Evolutionary conservation across 2,888 invertebrate species (phyloP).

Genomic region (Linyphia triangularis): DNA sequence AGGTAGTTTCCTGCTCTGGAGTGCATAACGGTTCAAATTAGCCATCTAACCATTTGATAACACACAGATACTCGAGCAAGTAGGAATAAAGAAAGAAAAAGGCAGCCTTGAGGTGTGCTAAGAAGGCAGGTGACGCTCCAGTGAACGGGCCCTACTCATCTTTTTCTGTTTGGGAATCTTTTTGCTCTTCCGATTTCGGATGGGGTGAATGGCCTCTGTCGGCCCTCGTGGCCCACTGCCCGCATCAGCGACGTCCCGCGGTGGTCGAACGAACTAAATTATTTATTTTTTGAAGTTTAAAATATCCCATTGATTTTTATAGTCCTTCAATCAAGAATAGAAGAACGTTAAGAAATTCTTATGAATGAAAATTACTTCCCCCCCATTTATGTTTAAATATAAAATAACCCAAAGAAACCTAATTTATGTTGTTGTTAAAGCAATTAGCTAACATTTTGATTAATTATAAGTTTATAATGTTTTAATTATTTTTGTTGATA

Average conservation of each 20-base stretch:
- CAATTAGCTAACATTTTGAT: too few relatives aligned
- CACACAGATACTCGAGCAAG: neutral
- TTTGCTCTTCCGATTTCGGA: constrained; percentile 46
- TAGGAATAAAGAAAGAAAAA: neutral
- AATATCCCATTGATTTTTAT: too few relatives aligned
- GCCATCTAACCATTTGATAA: neutral
- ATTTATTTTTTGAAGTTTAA: neutral
- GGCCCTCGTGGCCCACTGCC: constrained; percentile 74
- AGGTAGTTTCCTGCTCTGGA: too few relatives aligned
- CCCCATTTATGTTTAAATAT: too few relatives aligned
- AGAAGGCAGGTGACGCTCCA: constrained; percentile 68
- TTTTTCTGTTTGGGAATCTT: constrained; percentile 55
- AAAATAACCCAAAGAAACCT: too few relatives aligned
- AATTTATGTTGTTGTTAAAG: too few relatives aligned
- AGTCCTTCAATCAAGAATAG: too few relatives aligned
- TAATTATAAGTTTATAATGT: too few relatives aligned
- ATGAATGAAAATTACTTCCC: too few relatives aligned
- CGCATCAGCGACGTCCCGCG: constrained; percentile 70
- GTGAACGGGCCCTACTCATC: constrained; percentile 70
- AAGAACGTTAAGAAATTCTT: too few relatives aligned
- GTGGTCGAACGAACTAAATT: constrained; percentile 60
- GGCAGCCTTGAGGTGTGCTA: constrained; percentile 64
- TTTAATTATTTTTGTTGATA: too few relatives aligned
- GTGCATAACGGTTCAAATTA: neutral
- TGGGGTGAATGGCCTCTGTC: constrained; percentile 64